Evolutionary conservation across 2,797 vertebrate species (phyloP).

Genomic region (Orientallactaga sibirica): DNA sequence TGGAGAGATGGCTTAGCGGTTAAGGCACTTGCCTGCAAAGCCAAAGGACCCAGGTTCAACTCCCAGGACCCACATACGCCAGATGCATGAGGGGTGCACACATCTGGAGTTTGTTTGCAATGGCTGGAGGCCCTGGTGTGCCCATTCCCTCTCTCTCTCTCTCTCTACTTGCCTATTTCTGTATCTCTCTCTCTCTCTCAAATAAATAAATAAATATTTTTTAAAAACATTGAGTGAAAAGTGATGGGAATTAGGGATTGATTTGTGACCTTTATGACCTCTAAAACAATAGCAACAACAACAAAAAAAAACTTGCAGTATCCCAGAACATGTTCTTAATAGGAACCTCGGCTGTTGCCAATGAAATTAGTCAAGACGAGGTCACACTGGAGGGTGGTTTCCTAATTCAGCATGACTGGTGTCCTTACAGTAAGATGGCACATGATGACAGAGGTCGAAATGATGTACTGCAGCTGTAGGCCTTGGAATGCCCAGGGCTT

Average conservation of each 20-base stretch:
- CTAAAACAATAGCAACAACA: not conserved
- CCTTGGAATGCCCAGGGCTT: not conserved
- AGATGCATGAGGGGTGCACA: too few species aligned
- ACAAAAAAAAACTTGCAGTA: not conserved
- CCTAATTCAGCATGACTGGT: not conserved
- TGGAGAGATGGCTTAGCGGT: too few species aligned
- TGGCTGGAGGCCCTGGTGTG: too few species aligned
- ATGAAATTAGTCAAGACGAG: conserved; percentile 23
- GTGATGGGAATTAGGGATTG: not conserved
- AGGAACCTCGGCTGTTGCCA: not conserved
- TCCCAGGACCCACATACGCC: too few species aligned
- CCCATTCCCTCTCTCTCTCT: too few species aligned
- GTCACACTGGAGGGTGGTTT: not conserved
- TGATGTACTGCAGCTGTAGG: not conserved
- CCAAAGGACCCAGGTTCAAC: too few species aligned
- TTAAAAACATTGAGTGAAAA: conserved; percentile 13
- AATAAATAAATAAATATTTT: too few species aligned
- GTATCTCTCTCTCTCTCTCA: too few species aligned
- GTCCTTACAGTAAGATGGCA: not conserved
- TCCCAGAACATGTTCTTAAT: not conserved
- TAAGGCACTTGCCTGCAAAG: too few species aligned
- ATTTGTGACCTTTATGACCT: not conserved
- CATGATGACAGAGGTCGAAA: not conserved
- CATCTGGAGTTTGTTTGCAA: too few species aligned
- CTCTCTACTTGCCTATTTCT: too few species aligned